Base-by-base conservation (phyloP, 2,888 invertebrate species). In the Phorcus lineatus region DNA sequence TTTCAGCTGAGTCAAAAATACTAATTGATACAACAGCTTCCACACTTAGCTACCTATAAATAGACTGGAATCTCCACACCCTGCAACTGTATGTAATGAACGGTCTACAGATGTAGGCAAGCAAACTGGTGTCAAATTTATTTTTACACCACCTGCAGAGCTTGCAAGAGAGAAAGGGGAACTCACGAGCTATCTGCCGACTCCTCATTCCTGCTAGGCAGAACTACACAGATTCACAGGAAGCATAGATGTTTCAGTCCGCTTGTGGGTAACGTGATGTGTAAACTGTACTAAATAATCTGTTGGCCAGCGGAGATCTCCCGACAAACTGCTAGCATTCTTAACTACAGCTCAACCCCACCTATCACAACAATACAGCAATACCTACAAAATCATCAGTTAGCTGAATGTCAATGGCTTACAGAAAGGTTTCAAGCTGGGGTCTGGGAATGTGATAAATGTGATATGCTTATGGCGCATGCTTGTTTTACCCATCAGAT, bases 141-240 rank as follows among this genome's bases (percentile, higher is more conserved):
- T 62, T 62, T 62, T 62, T 62, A 62, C 62, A 62, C 62, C 62
- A 62, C 62, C 62, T 62, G 62, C 62, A 24, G 62, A 62, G 24
- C 62, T 62, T 62, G 28, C 57, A 62, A 28, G 16, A 62, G 62
- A 28, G 62, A 28, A 28, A 62, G 62, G 28, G 24, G 24, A 2
- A 24, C 28, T 24, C 13, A 13, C 62, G 6, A 28, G 62, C 62
- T 62, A 28, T 28, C 62, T 16, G 16, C 24, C 28, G 62, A 24
- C 17, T 28, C 28, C 24, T 62, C 24, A 9, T 24, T 7, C 16
- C 62, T 62, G 62, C 62, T 47, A 47, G 7, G 11, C 47, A 36
- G 36, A 36, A 2, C 36, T 7, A 6, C 47, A 47, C 47, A 6
- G 47, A 47, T 47, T 11, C 47, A 47, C 47, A 47, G 47, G 47